Evolutionary conservation across 2,797 vertebrate species (phyloP).

Genomic region (Myiothlypis chrysogaster): DNA sequence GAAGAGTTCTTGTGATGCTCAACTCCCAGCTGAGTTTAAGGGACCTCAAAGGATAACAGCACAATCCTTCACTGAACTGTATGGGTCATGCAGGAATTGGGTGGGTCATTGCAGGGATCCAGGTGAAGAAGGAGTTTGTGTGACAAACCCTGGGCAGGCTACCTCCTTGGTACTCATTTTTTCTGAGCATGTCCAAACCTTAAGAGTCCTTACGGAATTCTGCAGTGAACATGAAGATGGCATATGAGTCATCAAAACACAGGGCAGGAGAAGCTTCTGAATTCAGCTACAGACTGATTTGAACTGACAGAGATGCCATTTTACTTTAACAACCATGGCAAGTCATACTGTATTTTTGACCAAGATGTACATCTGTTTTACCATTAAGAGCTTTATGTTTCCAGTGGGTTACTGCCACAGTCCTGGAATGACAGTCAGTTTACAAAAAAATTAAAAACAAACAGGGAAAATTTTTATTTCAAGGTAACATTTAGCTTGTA

Average conservation of each 20-base stretch:
- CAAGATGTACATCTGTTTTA: neutral
- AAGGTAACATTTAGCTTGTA: neutral
- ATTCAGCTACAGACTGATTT: neutral
- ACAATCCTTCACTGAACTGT: neutral
- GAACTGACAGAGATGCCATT: neutral
- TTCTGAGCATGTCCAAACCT: neutral
- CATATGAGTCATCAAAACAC: conserved; percentile 31
- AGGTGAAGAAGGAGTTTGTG: neutral
- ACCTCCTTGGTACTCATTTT: neutral
- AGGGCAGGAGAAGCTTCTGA: neutral
- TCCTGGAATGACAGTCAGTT: neutral
- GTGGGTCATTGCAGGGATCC: neutral
- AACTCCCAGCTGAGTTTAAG: neutral
- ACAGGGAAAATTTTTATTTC: neutral
- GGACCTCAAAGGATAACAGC: neutral
- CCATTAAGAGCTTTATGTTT: neutral
- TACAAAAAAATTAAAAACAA: neutral
- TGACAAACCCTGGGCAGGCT: neutral
- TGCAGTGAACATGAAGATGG: neutral
- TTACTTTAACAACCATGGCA: neutral
- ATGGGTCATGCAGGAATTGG: neutral
- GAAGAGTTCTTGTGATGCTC: neutral
- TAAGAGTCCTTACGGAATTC: neutral
- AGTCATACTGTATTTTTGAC: neutral
- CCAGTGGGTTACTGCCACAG: neutral